These are phyloP conservation scores for Rutpela maculata DNA, from an alignment of 2,888 invertebrate genomes.

Conservation along the genomic window DNA sequence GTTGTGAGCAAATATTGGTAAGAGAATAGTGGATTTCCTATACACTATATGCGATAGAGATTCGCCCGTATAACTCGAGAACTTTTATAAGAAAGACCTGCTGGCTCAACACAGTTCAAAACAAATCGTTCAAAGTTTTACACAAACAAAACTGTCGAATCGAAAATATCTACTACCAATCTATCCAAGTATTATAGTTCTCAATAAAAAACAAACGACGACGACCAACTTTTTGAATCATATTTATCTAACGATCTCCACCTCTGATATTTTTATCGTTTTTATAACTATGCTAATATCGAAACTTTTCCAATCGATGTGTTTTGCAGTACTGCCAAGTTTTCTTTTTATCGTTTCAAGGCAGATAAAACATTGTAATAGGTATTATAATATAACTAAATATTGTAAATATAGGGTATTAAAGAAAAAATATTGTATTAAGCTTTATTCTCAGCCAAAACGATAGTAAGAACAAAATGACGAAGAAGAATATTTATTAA, in stretches of 20 bases:
- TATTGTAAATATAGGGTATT: not conserved
- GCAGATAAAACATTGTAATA: not conserved
- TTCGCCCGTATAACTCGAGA: constrained; percentile 57
- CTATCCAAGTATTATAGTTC: constrained; percentile 61
- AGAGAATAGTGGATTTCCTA: constrained; percentile 50
- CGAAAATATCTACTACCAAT: constrained; percentile 64
- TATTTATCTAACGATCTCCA: constrained; percentile 39
- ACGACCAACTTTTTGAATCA: constrained; percentile 45
- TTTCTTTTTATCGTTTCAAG: constrained; percentile 7
- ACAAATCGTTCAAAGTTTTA: constrained; percentile 68
- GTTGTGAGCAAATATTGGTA: constrained; percentile 54
- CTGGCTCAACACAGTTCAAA: constrained; percentile 62
- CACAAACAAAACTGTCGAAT: constrained; percentile 67
- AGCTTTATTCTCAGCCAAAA: not conserved
- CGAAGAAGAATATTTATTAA: too few species aligned
- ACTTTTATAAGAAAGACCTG: constrained; percentile 60
- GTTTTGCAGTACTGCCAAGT: constrained; percentile 22
- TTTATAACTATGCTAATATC: constrained; percentile 38
- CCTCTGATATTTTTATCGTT: constrained; percentile 32
- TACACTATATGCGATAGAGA: constrained; percentile 43
- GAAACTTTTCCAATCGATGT: constrained; percentile 32
- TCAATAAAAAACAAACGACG: constrained; percentile 51
- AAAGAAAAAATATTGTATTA: not conserved
- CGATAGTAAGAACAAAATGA: too few species aligned
- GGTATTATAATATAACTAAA: not conserved